phyloP scores from a whole-genome alignment of 2,797 vertebrate species.

The Sebastes alutus region DNA sequence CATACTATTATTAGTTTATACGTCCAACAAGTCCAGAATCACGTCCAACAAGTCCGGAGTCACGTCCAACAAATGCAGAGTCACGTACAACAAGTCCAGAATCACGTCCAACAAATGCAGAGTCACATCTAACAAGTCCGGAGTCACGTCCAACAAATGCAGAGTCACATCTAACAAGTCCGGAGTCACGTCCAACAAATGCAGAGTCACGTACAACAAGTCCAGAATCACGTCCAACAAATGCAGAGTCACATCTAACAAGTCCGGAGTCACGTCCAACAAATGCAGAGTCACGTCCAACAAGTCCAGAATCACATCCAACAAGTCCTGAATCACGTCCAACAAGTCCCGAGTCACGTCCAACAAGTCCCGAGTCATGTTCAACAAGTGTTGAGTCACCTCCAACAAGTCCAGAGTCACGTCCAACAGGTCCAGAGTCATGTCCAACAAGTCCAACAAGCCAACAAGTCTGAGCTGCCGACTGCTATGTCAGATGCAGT shows the following conservation, averaged over 20 bases:
- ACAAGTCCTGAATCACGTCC: too few relatives aligned
- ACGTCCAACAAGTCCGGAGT: too few relatives aligned
- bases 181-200: neutral
- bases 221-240: fast-evolving
- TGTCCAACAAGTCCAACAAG: neutral
- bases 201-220: fast-evolving
- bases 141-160: too few relatives aligned
- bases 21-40: neutral
- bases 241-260: fast-evolving
- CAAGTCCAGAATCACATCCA: fast-evolving
- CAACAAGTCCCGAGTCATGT: neutral
- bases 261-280: too few relatives aligned
- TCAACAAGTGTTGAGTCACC: neutral
- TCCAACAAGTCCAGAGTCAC: neutral
- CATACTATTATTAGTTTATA: neutral
- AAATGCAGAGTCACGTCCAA: fast-evolving
- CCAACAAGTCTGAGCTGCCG: too few relatives aligned
- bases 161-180: neutral
- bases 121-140: too few relatives aligned
- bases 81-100: neutral
- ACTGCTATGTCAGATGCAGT: neutral
- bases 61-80: fast-evolving
- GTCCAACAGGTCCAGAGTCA: too few relatives aligned
- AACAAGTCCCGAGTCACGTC: neutral
- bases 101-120: too few relatives aligned